Percentiles rank a stretch among this genome's conserved stretches.
Evolutionary conservation across 2,797 vertebrate genomes (phyloP).

Genomic region (Rhabdomys pumilio): DNA sequence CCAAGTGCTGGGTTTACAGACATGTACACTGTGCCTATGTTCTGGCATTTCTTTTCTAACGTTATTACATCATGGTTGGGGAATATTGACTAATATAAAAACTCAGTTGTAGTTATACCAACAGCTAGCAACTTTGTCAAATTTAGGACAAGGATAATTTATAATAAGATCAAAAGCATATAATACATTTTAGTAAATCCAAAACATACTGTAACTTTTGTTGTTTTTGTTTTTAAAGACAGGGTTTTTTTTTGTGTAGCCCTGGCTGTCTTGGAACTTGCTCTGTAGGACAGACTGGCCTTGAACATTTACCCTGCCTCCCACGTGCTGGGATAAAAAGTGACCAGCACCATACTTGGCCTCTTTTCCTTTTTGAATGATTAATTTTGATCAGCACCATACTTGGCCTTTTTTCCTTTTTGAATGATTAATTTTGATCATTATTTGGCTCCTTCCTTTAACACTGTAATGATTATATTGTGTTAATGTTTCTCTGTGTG

Average conservation of each 20-base stretch:
- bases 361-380: neutral
- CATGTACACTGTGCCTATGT: neutral
- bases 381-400: neutral
- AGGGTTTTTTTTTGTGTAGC: neutral
- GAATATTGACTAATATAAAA: slow-evolving; percentile 50
- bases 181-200: neutral
- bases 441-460: neutral
- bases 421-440: neutral
- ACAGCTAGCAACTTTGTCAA: neutral
- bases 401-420: neutral
- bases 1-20: neutral
- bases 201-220: neutral
- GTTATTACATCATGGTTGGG: slow-evolving; percentile 52
- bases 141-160: neutral
- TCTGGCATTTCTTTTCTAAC: slow-evolving; percentile 65
- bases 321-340: neutral
- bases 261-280: neutral
- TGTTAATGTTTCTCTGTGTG: neutral
- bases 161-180: neutral
- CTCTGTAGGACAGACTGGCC: neutral
- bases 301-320: neutral
- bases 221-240: neutral
- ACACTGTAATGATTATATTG: neutral
- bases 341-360: neutral
- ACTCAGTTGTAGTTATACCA: slow-evolving; percentile 36